Evolutionary conservation across 1,140 invertebrate genomes (phyloP), one percentile per base, ranked within the genome.

Genomic region (Anagrus nilaparvatae): DNA sequence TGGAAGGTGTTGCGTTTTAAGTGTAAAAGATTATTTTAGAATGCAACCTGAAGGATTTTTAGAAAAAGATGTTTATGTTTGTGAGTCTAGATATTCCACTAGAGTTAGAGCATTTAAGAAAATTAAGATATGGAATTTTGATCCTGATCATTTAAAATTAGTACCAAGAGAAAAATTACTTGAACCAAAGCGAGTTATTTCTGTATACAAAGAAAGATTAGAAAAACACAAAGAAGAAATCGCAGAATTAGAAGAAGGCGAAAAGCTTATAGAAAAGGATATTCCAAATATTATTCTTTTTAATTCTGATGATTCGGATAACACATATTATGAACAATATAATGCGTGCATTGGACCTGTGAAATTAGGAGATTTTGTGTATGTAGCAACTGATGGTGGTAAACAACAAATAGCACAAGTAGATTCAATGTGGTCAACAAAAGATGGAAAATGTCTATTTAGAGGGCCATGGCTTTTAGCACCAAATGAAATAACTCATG

Each of bases 21-120:
- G 83, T 59, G 86, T 96, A 2, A 92, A 91, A 54, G 93, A 98
- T 58, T 99, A 96, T 65, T 90, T 97, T 56, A 86, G 89, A 54
- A 79, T 79, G 57, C 78, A 77, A 48, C 91, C 93, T 1, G 84
- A 90, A 70, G 83, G 76, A 12, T 88, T 92, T 59, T 73, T 79
- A 2, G 90, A 95, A 43, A 92, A 93, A 59, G 94, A 99, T 67
- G 84, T 98, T 1, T 99, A 88, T 59, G 92, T 98, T 0, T 97
- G 95, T 61, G 95, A 99, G 68, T 94, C 89, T 12, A 75, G 93
- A 9, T 98, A 99, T 63, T 88, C 82, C 45, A 81, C 84, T 1
- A 82, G 80, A 54, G 76, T 78, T 16, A 76, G 90, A 47, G 78
- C 80, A 46, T 97, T 97, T 61, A 95, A 95, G 65, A 97, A 97